Base-by-base conservation (phyloP, 2,797 vertebrate genomes). In the Naso thynnoides region DNA sequence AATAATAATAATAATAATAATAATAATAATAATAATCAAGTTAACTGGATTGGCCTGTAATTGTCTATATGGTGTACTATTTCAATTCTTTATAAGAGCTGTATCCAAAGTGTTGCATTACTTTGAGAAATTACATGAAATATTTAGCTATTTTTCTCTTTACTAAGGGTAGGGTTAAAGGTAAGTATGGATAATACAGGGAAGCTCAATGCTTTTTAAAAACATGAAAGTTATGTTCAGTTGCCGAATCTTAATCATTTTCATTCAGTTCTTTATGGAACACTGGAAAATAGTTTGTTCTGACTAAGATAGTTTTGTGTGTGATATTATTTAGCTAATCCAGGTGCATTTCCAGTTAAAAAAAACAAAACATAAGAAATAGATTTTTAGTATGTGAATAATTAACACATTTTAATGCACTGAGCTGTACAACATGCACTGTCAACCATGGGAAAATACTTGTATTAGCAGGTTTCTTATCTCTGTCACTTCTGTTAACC, bases 321-420 rank as follows among this genome's bases (percentile, higher is more conserved):
- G 29, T n/a, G 8, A 18, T 56, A 67, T 44, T 38, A 31, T 59
- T 62, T 27, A 76, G 39, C 39, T 33, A 72, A 47, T 47, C 15
- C 27, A 50, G 49, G 23, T 21, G 41, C 41, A 56, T 50, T 65
- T 52, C 45, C 36, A 58, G n/a, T 67, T n/a, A n/a, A n/a, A n/a
- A n/a, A n/a, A n/a, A n/a, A n/a, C n/a, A n/a, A n/a, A n/a, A n/a
- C n/a, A n/a, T n/a, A n/a, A n/a, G n/a, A n/a, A n/a, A n/a, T n/a
- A n/a, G n/a, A n/a, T n/a, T n/a, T n/a, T n/a, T n/a, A n/a, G n/a
- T 39, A 15, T 14, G 18, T 21, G 45, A 53, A 44, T 44, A 31
- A 78, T 42, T 26, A 14, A 23, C 53, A 78, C 15, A 54, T 44
- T 47, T 33, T 11, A 62, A 44, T 45, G 45, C 72, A 76, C 65